Evolutionary conservation across 2,797 vertebrate genomes (phyloP).

Genomic region (Bryconaethiops microstoma): DNA sequence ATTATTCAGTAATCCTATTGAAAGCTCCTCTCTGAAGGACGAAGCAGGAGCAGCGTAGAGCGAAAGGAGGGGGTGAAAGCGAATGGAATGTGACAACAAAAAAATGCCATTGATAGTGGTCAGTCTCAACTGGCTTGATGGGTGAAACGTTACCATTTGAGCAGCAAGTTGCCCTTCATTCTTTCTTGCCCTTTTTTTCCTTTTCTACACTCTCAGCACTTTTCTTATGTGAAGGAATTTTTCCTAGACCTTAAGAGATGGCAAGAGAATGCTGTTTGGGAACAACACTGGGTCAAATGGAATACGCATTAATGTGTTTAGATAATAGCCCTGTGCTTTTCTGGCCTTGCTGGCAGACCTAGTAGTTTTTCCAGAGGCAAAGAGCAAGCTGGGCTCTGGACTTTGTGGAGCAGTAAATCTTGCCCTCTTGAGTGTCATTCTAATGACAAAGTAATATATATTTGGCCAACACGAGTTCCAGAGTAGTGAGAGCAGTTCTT

Average conservation of each 20-base stretch:
- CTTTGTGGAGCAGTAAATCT: conserved; percentile 41
- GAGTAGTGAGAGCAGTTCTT: conserved; percentile 5
- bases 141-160: conserved; percentile 68
- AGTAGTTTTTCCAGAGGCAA: conserved; percentile 45
- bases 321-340: conserved; percentile 48
- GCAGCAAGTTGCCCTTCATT: conserved; percentile 50
- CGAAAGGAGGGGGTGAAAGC: conserved; percentile 71
- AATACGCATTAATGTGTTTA: conserved; percentile 55
- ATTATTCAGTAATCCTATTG: conserved; percentile 86
- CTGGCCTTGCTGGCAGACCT: conserved; percentile 30
- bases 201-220: conserved; percentile 50
- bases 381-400: conserved; percentile 9
- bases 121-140: conserved; percentile 73
- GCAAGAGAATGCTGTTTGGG: conserved; percentile 42
- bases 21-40: conserved; percentile 78
- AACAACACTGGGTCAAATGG: conserved; percentile 57
- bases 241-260: conserved; percentile 30
- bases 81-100: conserved; percentile 83
- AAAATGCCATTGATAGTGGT: conserved; percentile 78
- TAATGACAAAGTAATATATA: conserved; percentile 33
- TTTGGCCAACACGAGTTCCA: conserved; percentile 23
- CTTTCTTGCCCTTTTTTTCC: conserved; percentile 8
- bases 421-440: conserved; percentile 35
- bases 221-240: conserved; percentile 45
- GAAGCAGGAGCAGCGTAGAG: conserved; percentile 69